These are phyloP conservation scores for Allacma fusca DNA, from an alignment of 2,888 invertebrate genomes.

Conservation along the genomic window DNA sequence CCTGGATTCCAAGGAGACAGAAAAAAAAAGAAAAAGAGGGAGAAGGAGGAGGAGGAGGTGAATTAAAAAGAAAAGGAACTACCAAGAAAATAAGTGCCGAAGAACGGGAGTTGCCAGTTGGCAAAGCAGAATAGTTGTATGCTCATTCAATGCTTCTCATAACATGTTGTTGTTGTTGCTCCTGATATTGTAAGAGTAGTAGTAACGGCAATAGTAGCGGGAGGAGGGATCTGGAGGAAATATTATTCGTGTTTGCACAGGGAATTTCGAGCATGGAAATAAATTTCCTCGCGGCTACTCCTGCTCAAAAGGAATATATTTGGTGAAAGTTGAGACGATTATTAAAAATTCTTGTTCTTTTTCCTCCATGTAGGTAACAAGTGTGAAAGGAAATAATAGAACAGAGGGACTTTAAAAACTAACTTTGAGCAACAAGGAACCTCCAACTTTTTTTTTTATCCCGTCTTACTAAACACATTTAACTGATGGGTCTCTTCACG, in stretches of 20 bases:
- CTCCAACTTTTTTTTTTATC: neutral
- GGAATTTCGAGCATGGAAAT: too few relatives aligned
- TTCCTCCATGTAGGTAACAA: neutral
- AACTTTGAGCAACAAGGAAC: too few relatives aligned
- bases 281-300: neutral
- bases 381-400: neutral
- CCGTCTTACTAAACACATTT: neutral
- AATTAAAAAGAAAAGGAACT: conserved; percentile 17
- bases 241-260: too few relatives aligned
- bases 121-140: conserved; percentile 21
- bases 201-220: neutral
- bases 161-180: conserved; percentile 8
- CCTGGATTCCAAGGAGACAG: conserved; percentile 13
- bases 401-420: neutral
- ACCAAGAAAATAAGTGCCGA: conserved; percentile 31
- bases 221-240: too few relatives aligned
- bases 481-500: neutral
- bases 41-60: conserved; percentile 13
- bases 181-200: neutral
- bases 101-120: conserved; percentile 39
- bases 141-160: conserved; percentile 10
- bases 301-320: conserved; percentile 15
- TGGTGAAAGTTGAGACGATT: conserved; percentile 5
- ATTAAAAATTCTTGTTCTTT: conserved; percentile 25
- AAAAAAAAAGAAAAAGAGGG: conserved; percentile 1